These are phyloP conservation scores for Aphidius gifuensis DNA, from an alignment of 1,140 invertebrate species.

Conservation along the genomic window DNA sequence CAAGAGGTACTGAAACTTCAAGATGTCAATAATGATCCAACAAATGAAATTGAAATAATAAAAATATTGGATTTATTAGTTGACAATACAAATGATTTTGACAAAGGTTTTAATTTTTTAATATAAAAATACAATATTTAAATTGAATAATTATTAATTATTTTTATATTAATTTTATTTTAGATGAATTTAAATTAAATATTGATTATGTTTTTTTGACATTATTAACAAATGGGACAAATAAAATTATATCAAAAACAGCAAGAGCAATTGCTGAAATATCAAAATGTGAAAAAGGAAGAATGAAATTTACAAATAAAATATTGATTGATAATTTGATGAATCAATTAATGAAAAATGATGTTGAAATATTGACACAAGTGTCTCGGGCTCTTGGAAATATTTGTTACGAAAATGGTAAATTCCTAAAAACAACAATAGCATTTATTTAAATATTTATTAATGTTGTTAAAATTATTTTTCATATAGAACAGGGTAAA, in stretches of 20 bases:
- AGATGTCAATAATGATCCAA: conserved; percentile 9
- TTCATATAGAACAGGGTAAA: conserved; percentile 49
- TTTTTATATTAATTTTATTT: conserved; percentile 12
- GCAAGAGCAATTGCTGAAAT: conserved; percentile 70
- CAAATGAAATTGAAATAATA: conserved; percentile 26
- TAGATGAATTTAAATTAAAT: conserved; percentile 34
- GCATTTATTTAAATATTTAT: neutral
- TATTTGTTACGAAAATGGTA: conserved; percentile 84
- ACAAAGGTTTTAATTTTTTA: conserved; percentile 27
- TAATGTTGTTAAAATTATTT: conserved; percentile 5
- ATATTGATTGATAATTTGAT: conserved; percentile 61
- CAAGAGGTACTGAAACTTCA: conserved; percentile 27
- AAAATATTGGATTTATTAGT: conserved; percentile 35
- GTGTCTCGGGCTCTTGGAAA: conserved; percentile 80
- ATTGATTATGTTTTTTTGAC: conserved; percentile 42
- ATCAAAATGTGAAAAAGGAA: conserved; percentile 66
- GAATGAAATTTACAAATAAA: conserved; percentile 62
- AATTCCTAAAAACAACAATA: conserved; percentile 30
- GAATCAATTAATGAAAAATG: conserved; percentile 52
- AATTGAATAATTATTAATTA: neutral
- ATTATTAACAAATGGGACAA: conserved; percentile 38
- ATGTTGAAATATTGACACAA: conserved; percentile 64
- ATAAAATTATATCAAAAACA: conserved; percentile 40
- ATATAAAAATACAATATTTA: neutral
- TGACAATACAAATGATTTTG: conserved; percentile 31